These are phyloP conservation scores for Molossus molossus DNA, from an alignment of 2,797 vertebrate species.

Conservation along the genomic window DNA sequence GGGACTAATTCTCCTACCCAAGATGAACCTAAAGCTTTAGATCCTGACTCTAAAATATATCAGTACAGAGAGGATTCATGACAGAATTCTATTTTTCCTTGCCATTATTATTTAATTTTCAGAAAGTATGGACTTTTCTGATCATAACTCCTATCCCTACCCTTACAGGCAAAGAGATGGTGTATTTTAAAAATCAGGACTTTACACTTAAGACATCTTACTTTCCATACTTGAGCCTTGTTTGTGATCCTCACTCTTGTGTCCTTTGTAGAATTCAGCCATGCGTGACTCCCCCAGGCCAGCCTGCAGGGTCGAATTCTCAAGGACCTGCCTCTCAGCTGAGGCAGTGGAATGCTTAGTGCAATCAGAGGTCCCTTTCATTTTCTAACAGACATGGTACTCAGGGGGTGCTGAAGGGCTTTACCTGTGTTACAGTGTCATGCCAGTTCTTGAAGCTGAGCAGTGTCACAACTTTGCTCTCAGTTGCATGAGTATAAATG, in stretches of 20 bases:
- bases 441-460: not conserved
- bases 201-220: not conserved
- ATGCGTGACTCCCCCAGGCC: not conserved
- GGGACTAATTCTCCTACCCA: not conserved
- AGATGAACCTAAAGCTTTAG: not conserved
- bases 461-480: not conserved
- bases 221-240: not conserved
- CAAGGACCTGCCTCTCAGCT: not conserved
- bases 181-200: not conserved
- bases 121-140: not conserved
- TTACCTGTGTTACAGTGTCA: not conserved
- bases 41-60: not conserved
- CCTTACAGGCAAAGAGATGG: not conserved
- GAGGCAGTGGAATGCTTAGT: too few species aligned
- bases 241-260: not conserved
- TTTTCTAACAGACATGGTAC: not conserved
- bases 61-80: not conserved
- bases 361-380: not conserved
- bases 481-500: not conserved
- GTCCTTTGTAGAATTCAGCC: not conserved
- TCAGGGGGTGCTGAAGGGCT: not conserved
- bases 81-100: not conserved
- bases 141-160: not conserved
- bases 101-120: slow-evolving; percentile 12
- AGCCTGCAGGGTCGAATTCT: not conserved